Evolutionary conservation across 2,888 invertebrate genomes (phyloP).

Genomic region (Busseola fusca): DNA sequence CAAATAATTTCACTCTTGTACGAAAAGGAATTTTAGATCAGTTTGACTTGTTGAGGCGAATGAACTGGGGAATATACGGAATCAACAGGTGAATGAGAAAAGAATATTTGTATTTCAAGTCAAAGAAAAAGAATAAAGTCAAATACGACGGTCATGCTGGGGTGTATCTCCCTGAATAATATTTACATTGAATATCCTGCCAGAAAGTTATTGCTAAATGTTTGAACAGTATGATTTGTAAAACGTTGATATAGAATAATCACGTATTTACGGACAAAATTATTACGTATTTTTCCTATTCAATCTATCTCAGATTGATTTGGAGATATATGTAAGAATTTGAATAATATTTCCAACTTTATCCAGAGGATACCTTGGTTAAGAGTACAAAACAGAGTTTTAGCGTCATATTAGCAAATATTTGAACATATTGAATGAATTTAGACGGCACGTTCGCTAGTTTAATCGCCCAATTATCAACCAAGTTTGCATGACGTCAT

Average conservation of each 20-base stretch:
- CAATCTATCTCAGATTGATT: too few relatives aligned
- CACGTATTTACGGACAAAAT: too few relatives aligned
- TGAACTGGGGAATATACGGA: constrained; percentile 23
- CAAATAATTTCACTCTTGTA: constrained; percentile 39
- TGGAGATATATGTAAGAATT: not conserved
- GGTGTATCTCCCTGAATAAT: constrained; percentile 29
- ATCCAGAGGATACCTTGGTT: not conserved
- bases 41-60: constrained; percentile 40
- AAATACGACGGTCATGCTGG: constrained; percentile 14
- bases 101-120: constrained; percentile 32
- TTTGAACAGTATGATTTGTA: constrained; percentile 14
- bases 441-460: constrained; percentile 19
- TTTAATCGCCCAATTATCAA: constrained; percentile 30
- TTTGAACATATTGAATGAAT: constrained; percentile 17
- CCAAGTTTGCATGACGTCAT: constrained; percentile 21
- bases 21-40: constrained; percentile 45
- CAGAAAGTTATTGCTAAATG: constrained; percentile 12
- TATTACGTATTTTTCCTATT: too few relatives aligned
- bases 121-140: constrained; percentile 35
- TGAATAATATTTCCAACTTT: not conserved
- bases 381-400: not conserved
- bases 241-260: not conserved
- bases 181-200: constrained; percentile 28
- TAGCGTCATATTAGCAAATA: constrained; percentile 4
- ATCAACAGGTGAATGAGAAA: constrained; percentile 55